Percentiles rank a stretch among this genome's conserved stretches.
These are phyloP conservation scores for Trematomus loennbergii DNA, from an alignment of 2,113 vertebrate genomes.

Conservation along the genomic window DNA sequence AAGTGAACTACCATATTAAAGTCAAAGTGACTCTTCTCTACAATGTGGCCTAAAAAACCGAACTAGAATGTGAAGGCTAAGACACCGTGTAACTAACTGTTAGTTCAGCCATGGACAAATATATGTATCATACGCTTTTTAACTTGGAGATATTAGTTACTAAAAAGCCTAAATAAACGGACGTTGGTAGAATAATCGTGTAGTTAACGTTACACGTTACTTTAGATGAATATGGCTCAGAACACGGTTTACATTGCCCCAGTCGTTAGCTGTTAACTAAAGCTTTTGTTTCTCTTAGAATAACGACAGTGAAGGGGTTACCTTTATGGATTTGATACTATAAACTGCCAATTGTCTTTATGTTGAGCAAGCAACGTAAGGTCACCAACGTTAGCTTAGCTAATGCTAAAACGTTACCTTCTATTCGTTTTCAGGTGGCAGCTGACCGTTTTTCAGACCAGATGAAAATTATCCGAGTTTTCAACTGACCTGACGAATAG, in stretches of 20 bases:
- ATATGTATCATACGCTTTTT: not conserved
- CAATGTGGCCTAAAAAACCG: not conserved
- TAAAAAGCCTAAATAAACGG: not conserved
- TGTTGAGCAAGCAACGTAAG: not conserved
- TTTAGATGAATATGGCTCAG: not conserved
- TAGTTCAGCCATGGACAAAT: not conserved
- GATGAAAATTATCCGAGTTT: fast-evolving
- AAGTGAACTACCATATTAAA: not conserved
- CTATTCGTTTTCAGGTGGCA: not conserved
- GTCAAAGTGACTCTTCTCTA: no score
- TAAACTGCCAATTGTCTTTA: not conserved
- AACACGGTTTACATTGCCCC: not conserved
- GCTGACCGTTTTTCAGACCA: not conserved
- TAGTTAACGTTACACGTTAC: not conserved
- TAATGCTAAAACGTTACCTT: not conserved
- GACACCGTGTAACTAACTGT: no score
- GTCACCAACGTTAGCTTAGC: conserved; percentile 39
- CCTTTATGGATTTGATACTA: not conserved
- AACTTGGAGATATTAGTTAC: not conserved
- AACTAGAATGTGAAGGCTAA: not conserved
- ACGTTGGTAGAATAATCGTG: not conserved
- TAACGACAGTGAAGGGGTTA: not conserved
- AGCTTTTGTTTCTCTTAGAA: not conserved
- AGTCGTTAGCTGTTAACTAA: not conserved
- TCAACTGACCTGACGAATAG: not conserved